Evolutionary conservation across 2,113 vertebrate species (phyloP).

Genomic region (Gymnobelideus leadbeateri): DNA sequence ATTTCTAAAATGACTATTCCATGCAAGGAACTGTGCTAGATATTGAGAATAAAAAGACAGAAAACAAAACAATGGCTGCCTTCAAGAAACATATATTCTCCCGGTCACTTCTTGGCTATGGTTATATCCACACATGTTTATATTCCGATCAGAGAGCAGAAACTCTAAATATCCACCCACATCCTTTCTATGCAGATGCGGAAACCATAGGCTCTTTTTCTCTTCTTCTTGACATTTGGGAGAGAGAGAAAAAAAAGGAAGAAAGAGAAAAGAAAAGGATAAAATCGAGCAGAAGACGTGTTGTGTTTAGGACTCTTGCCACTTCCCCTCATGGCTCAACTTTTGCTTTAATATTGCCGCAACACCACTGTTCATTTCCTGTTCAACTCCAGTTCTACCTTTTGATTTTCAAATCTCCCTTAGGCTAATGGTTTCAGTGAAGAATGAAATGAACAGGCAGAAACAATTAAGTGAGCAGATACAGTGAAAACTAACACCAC

Average conservation of each 20-base stretch:
- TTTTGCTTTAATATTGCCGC: slow-evolving; percentile 79
- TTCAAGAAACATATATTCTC: background rate
- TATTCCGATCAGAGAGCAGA: background rate
- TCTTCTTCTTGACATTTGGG: slow-evolving; percentile 55
- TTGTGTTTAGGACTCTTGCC: background rate
- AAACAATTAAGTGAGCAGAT: slow-evolving; percentile 88
- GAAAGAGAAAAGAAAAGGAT: slow-evolving; percentile 16
- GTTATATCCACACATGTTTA: background rate
- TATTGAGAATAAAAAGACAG: background rate
- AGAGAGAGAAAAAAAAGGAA: slow-evolving; percentile 4
- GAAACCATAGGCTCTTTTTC: slow-evolving; percentile 42
- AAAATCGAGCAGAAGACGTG: slow-evolving; percentile 11
- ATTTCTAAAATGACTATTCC: background rate
- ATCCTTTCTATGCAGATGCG: background rate
- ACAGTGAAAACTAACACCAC: slow-evolving; percentile 85
- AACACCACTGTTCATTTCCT: slow-evolving; percentile 86
- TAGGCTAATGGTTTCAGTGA: slow-evolving; percentile 84
- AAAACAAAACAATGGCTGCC: background rate
- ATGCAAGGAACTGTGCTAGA: background rate
- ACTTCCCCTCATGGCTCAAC: slow-evolving; percentile 75
- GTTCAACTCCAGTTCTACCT: slow-evolving; percentile 82
- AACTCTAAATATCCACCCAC: slow-evolving; percentile 5
- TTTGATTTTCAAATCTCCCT: slow-evolving; percentile 85
- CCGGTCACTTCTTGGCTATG: background rate
- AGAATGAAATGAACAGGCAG: slow-evolving; percentile 87